Base-by-base conservation (phyloP, 37 sponge, comb jelly and placozoan genomes). In the Dysidea cf. avara region DNA sequence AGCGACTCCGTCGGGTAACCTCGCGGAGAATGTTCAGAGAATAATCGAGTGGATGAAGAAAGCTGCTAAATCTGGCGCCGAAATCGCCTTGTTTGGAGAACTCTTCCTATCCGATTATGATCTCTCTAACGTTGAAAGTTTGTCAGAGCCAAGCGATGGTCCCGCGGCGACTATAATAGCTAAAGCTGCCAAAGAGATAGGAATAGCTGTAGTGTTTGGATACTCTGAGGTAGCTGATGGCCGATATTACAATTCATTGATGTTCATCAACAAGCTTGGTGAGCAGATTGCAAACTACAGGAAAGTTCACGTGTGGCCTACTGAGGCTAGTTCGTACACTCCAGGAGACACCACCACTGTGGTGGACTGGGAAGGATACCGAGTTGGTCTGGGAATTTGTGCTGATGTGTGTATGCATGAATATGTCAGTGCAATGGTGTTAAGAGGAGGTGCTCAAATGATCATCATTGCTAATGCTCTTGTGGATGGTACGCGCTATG, bases 401-500 rank as follows among this genome's bases (percentile, higher is more conserved):
- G 81, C 49, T 1, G 68, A 69, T 34, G 72, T 80, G 28, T 80
- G 81, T 40, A 59, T 80, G 81, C n/a, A 62, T 0, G 72, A 62
- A 9, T 80, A 28, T 50, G 59, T 67, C 1, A 32, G 22, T 28
- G 60, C 79, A 1, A 68, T 78, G 79, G 69, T 66, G 1, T 25
- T 33, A 30, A 39, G 57, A 14, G 79, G 68, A 20, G 59, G 69
- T 56, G 68, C 79, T 12, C 69, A 68, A 28, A 17, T 78, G 6
- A 21, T 66, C 31, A 69, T 68, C n/a, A 25, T 38, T 2, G 69
- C 36, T 29, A 55, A 31, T 46, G 76, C 64, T 17, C 24, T 76
- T 37, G 76, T 51, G 64, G 54, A 64, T 16, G 48, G 46, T 49
- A 53, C 16, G 17, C 54, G 13, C 7, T 58, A 58, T 34, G 53